These are phyloP conservation scores for Lepisosteus oculatus DNA, from an alignment of 2,113 vertebrate genomes.

Conservation along the genomic window DNA sequence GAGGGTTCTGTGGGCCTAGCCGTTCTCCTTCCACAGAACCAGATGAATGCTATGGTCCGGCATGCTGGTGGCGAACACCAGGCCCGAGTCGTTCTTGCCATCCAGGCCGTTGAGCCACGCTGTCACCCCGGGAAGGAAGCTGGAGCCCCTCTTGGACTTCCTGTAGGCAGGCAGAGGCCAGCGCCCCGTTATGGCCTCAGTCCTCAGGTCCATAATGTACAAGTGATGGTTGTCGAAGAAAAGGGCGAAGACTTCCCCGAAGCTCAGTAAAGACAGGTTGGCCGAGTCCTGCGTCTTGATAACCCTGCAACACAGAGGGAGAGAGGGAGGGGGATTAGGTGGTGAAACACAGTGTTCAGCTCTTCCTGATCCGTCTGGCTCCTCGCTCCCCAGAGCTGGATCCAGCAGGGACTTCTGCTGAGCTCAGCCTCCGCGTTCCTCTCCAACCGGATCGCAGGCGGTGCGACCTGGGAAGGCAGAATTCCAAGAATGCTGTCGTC, in stretches of 20 bases:
- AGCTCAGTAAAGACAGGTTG: slow-evolving; percentile 90
- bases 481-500: too few species aligned
- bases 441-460: too few species aligned
- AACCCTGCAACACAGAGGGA: slow-evolving; percentile 65
- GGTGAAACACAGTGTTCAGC: too few species aligned
- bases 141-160: slow-evolving; percentile 95
- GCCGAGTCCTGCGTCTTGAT: slow-evolving; percentile 87
- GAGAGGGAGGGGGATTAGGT: too few species aligned
- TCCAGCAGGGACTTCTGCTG: too few species aligned
- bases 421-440: too few species aligned
- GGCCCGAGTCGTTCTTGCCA: slow-evolving; percentile 85
- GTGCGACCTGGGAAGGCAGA: too few species aligned
- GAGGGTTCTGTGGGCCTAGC: slow-evolving; percentile 55
- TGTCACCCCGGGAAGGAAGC: slow-evolving; percentile 90
- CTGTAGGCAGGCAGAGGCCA: slow-evolving; percentile 96
- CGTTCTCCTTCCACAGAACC: slow-evolving; percentile 95
- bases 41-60: slow-evolving; percentile 98
- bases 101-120: slow-evolving; percentile 93
- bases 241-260: slow-evolving; percentile 91
- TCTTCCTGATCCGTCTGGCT: too few species aligned
- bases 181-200: slow-evolving; percentile 86
- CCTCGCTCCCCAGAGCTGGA: too few species aligned
- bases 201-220: slow-evolving; percentile 96
- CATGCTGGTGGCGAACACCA: slow-evolving; percentile 98
- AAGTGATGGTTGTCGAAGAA: slow-evolving; percentile 93